Evolutionary conservation across 2,113 vertebrate species (phyloP), one percentile per base, ranked within the genome.

Genomic region (Myrmophylax atrothorax): DNA sequence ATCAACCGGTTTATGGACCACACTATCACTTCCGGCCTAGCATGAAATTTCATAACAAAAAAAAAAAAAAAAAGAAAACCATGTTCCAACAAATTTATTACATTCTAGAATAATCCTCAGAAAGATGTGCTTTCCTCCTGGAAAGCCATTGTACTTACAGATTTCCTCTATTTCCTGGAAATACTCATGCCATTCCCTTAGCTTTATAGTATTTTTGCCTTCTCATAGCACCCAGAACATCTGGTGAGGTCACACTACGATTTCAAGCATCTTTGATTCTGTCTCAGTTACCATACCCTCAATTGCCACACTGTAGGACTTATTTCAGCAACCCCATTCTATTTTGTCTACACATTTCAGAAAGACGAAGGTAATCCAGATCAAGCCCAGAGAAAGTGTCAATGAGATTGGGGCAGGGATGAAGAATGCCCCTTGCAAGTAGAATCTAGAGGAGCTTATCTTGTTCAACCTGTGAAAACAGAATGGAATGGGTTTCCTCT

Each of bases 371-470:
- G 47, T 52, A 64, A 83, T 37, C 14, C 7, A 6, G 20, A 92
- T 46, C 7, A 73, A 83, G 18, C 10, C 10, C 38, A 80, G 22
- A 89, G 24, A 52, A 16, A 67, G 6, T 5, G 42, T 58, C 12
- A 75, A 7, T 19, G 19, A 44, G 23, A 62, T 1, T 70, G 33
- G 40, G 1, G 1, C 6, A 0, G 12, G 20, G 12, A 64, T 52
- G 63, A 92, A 76, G 11, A 52, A 72, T 42, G 20, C 5, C 37
- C 49, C 44, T 68, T 16, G 4, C 35, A 79, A 76, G 4, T 14
- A 68, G 24, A 44, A 64, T 25, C 40, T 44, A 60, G 33, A 40
- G 22, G 7, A 91, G 20, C 6, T 60, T 50, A 31, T 35, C 29
- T 59, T 68, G 14, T 35, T 63, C 29, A 58, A 7, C 14, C 29